phyloP scores from a whole-genome alignment of 2,888 invertebrate species.

The Spialia ferax region DNA sequence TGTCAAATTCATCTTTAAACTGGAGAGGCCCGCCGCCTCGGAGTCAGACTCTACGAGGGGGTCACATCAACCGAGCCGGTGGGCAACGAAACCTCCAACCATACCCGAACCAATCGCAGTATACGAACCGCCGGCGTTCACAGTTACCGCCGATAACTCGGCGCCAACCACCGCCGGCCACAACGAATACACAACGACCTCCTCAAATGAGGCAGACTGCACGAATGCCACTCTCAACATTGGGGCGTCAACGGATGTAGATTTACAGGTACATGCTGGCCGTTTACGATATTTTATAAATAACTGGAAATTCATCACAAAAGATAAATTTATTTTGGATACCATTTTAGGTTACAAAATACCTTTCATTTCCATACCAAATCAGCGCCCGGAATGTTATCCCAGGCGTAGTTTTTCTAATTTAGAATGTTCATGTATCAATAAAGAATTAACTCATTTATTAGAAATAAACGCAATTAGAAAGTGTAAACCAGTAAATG shows the following conservation, averaged over 20 bases:
- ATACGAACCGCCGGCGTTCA: background rate
- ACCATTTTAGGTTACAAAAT: conserved; percentile 1
- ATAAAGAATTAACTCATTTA: conserved; percentile 1
- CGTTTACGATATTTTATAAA: conserved; percentile 7
- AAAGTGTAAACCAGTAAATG: conserved; percentile 1
- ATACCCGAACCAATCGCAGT: background rate
- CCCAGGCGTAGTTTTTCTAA: background rate
- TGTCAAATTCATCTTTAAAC: background rate
- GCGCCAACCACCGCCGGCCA: background rate
- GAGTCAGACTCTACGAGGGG: background rate
- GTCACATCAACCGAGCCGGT: background rate
- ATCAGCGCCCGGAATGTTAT: background rate
- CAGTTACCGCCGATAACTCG: background rate
- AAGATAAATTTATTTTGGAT: background rate
- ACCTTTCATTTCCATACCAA: conserved; percentile 1
- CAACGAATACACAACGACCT: background rate
- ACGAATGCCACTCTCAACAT: background rate
- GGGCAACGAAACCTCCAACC: too few species aligned
- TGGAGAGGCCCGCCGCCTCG: conserved; percentile 4
- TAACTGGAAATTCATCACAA: background rate
- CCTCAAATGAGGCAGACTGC: background rate
- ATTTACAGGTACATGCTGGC: conserved; percentile 1
- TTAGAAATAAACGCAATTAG: background rate
- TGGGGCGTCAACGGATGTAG: background rate
- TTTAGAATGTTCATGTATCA: background rate